Evolutionary conservation across 2,113 vertebrate species (phyloP), one percentile per base, ranked within the genome.

Genomic region (Ranitomeya variabilis): DNA sequence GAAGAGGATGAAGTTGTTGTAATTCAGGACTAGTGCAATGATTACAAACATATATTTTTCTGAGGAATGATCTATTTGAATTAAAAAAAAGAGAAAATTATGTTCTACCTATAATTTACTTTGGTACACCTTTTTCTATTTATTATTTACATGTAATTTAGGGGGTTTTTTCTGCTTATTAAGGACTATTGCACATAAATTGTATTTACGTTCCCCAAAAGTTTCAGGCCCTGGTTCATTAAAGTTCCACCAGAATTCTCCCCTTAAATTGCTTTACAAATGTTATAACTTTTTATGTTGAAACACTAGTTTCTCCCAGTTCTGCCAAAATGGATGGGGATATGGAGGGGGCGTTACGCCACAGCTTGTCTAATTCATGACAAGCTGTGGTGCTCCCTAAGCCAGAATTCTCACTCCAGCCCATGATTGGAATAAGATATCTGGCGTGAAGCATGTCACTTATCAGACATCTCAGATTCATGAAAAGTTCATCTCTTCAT

Each of bases 21-120:
- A 81, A 89, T 91, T 82, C 90, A 93, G 89, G 92, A 92, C 86
- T 93, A 83, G 91, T 37, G 91, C 92, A 62, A 14, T 52, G 51
- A 67, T 8, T 71, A 45, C 54, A 62, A 55, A 60, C 26, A 77
- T 0, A 91, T 93, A 0, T 91, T 62, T 85, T 78, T 54, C 19
- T 86, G 60, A 78, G 60, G 59, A 78, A 54, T 86, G 55, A 73
- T 45, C 59, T 85, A 74, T 85, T 76, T 86, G 73, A 86, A 66
- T 86, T 31, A 67, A 66, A 86, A 79, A 66, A 86, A n/a, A n/a
- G n/a, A 54, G 37, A 64, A 52, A 62, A 77, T 78, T 19, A 37
- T 59, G 55, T 62, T 81, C 26, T 81, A 37, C 23, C 57, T 62
- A 23, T 23, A 69, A 55, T 54, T 54, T 67, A 67, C 13, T 31